Conservation (phyloP, 1,140 invertebrate genomes). For the Maniola jurtina region DNA sequence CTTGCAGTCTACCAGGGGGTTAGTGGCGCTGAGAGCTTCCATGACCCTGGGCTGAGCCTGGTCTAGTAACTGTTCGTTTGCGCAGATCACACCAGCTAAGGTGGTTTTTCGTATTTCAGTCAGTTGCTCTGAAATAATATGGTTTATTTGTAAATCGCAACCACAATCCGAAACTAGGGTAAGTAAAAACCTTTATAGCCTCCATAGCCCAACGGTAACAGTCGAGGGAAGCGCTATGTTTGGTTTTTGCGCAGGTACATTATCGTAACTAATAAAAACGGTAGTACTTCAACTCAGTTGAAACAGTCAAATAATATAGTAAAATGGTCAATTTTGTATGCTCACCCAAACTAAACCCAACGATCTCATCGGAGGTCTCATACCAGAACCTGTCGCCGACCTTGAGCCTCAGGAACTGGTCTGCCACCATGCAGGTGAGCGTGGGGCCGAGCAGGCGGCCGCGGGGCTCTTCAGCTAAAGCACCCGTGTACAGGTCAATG, state of each 20-base stretch:
- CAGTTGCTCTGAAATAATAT: slow-evolving; percentile 84
- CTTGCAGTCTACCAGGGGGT: slow-evolving; percentile 82
- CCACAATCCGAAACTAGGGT: no score
- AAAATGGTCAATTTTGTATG: background rate
- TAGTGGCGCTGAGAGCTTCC: slow-evolving; percentile 79
- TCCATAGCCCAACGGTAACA: no score
- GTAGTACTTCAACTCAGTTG: no score
- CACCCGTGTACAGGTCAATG: slow-evolving; percentile 92
- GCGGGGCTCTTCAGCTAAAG: slow-evolving; percentile 86
- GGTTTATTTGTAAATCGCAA: no score
- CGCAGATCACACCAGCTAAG: slow-evolving; percentile 92
- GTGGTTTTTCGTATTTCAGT: slow-evolving; percentile 90
- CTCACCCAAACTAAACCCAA: slow-evolving; percentile 85
- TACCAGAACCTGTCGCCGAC: slow-evolving; percentile 93
- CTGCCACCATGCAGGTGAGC: slow-evolving; percentile 90
- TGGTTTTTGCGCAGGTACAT: no score
- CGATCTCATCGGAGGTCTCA: slow-evolving; percentile 83
- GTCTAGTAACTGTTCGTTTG: slow-evolving; percentile 88
- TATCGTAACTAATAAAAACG: no score
- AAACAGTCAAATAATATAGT: no score
- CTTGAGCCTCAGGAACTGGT: slow-evolving; percentile 91
- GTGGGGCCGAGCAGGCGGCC: slow-evolving; percentile 90
- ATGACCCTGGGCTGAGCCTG: slow-evolving; percentile 89
- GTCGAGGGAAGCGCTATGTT: no score
- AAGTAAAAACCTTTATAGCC: no score